Conservation (phyloP, 2,113 vertebrate species). For the Thomomys bottae region DNA sequence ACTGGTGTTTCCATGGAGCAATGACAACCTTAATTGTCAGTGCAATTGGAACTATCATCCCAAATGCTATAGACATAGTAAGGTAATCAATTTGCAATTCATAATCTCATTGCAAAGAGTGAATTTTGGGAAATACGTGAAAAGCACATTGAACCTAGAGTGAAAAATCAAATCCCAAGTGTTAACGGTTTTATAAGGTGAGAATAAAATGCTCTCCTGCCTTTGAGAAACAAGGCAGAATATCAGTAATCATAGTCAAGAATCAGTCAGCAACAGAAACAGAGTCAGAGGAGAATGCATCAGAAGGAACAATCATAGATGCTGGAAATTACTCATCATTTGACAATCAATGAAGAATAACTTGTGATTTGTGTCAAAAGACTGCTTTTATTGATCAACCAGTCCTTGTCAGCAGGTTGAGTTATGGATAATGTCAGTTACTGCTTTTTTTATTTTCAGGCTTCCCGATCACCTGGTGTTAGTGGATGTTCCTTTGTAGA, state of each 20-base stretch:
- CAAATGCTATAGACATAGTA: not conserved
- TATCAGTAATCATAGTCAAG: not conserved
- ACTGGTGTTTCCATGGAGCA: not conserved
- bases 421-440: conserved; percentile 52
- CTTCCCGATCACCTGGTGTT: not conserved
- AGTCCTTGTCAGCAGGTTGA: conserved; percentile 31
- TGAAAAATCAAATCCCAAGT: conserved; percentile 7
- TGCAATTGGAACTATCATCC: not conserved
- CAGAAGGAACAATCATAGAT: conserved; percentile 25
- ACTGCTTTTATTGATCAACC: conserved; percentile 62
- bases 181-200: not conserved
- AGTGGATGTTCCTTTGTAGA: not conserved
- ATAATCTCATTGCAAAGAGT: not conserved
- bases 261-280: not conserved
- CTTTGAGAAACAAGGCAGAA: not conserved
- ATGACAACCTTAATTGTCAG: not conserved
- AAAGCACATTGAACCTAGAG: not conserved
- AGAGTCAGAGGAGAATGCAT: not conserved
- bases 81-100: not conserved
- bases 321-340: conserved; percentile 38
- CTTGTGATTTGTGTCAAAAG: conserved; percentile 49
- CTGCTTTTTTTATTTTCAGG: not conserved
- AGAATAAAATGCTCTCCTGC: not conserved
- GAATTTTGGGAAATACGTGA: conserved; percentile 38
- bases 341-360: conserved; percentile 52